A percentile compares a stretch with the other conserved stretches of the same genome.
phyloP scores from a whole-genome alignment of 2,113 vertebrate genomes.

The Solenodon paradoxus region DNA sequence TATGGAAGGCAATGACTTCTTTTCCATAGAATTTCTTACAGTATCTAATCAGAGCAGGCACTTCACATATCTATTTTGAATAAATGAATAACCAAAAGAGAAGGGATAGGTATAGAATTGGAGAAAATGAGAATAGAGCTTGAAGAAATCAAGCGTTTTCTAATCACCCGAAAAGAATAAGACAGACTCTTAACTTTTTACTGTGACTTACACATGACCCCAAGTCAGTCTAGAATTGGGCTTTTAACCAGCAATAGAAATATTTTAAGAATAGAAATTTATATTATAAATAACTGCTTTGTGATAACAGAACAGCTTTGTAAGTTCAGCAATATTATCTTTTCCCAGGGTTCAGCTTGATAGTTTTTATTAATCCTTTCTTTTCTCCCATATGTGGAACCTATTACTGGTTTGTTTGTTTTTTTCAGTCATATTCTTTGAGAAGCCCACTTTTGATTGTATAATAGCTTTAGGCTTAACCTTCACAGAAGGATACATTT shows the following conservation, averaged over 20 bases:
- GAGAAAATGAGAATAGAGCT: neutral
- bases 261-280: slow-evolving; percentile 26
- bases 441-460: slow-evolving; percentile 8
- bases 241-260: neutral
- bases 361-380: slow-evolving; percentile 6
- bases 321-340: slow-evolving; percentile 13
- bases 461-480: neutral
- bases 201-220: neutral
- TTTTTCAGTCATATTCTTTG: neutral
- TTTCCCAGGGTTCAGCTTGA: slow-evolving; percentile 24
- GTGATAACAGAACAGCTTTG: slow-evolving; percentile 40
- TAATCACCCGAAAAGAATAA: neutral
- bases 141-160: neutral
- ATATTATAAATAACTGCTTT: neutral
- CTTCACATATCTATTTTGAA: neutral
- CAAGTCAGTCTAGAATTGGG: neutral
- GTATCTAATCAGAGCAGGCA: neutral
- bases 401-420: neutral
- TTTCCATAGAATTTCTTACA: neutral
- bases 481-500: neutral
- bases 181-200: neutral
- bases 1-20: neutral
- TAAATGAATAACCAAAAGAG: neutral
- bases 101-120: neutral
- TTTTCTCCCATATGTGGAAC: neutral